Conservation (phyloP, 2,113 vertebrate genomes). For the Isichthys henryi region DNA sequence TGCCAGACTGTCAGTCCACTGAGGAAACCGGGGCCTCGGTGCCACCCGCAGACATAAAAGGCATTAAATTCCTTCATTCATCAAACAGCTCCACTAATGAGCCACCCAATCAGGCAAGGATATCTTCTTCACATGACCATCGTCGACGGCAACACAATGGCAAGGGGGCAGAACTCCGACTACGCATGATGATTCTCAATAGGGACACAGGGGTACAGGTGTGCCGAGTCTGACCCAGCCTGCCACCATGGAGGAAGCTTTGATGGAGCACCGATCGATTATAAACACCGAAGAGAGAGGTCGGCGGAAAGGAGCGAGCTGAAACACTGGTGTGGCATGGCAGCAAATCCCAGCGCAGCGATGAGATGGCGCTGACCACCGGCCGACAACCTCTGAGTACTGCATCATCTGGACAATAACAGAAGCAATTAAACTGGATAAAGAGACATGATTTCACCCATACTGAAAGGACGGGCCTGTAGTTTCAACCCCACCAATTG, state of each 20-base stretch:
- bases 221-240: constrained; percentile 5
- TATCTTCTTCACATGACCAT: neutral
- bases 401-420: neutral
- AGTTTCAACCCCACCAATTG: neutral
- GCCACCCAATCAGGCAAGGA: neutral
- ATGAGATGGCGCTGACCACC: neutral
- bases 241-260: neutral
- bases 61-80: neutral
- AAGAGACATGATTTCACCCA: neutral
- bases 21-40: neutral
- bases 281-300: constrained; percentile 1
- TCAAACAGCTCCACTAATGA: neutral
- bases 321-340: neutral
- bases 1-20: neutral
- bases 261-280: constrained; percentile 1
- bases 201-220: constrained; percentile 8
- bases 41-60: neutral
- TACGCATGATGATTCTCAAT: neutral
- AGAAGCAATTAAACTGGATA: neutral
- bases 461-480: neutral
- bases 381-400: neutral
- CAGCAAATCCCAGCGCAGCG: neutral
- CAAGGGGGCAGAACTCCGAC: neutral
- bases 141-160: neutral
- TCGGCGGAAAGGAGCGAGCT: neutral